Base-by-base conservation (phyloP, 2,113 vertebrate genomes). In the Syngnathus floridae region DNA sequence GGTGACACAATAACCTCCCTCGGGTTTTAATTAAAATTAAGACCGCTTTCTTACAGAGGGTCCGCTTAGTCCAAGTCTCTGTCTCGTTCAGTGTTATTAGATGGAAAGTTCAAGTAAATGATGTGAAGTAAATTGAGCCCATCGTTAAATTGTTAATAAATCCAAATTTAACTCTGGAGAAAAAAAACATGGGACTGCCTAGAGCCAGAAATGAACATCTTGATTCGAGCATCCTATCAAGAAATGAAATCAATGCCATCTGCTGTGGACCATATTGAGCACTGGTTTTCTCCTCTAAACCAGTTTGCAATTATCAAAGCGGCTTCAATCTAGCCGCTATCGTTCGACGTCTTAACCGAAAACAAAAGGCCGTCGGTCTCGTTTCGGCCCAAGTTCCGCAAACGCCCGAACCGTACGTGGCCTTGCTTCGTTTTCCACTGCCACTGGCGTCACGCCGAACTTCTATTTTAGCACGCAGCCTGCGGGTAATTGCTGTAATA, bases 171-270 rank as follows among this genome's bases (percentile, higher is more conserved):
- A 22, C n/a, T 6, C 22, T 54, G 9, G 21, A 17, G 22, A 55
- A 7, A 31, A 31, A 56, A 56, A 14, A 35, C 14, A 56, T 16
- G 5, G 8, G 12, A 6, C 22, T 13, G 2, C 13, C 26, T 14
- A 16, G 13, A 56, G 13, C 54, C 26, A 16, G 54, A 56, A 26
- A 56, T 56, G 54, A 56, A 35, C 54, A 56, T 56, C 54, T 56
- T 35, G 26, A 56, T 56, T 17, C 6, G 54, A 56, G 54, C 13
- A 17, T 56, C 54, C 26, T 17, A 56, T 56, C 35, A 56, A 56
- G 13, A 56, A 56, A 56, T 56, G 54, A 56, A 56, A 56, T 56
- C 54, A 56, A 35, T 35, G 54, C 54, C 54, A 56, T 56, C 54
- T 56, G 54, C 26, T 35, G 16, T 14, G 26, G 26, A 56, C 6